Percentiles rank a stretch among this genome's conserved stretches.
Evolutionary conservation across 2,113 vertebrate genomes (phyloP).

Genomic region (Chaetura pelagica): DNA sequence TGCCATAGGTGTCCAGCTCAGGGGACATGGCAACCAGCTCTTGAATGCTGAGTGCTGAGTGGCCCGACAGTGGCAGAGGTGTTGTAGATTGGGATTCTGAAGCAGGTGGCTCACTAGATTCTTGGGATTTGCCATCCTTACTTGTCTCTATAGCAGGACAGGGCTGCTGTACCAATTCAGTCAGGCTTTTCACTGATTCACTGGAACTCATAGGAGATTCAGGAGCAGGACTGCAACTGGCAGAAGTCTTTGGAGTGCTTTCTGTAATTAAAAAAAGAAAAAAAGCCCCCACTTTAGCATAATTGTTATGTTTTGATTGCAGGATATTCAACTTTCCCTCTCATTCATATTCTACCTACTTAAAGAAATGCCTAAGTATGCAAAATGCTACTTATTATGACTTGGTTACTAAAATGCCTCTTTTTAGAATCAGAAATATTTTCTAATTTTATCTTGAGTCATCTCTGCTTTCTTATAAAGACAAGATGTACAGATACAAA

Average conservation of each 20-base stretch:
- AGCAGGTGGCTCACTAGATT: constrained; percentile 77
- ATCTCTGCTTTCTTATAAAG: constrained; percentile 10
- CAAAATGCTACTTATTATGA: constrained; percentile 17
- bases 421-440: not conserved
- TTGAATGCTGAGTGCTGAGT: constrained; percentile 91
- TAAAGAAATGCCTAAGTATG: constrained; percentile 19
- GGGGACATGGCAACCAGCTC: constrained; percentile 93
- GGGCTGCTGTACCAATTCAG: constrained; percentile 85
- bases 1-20: constrained; percentile 93
- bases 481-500: constrained; percentile 4
- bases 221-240: constrained; percentile 94
- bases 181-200: constrained; percentile 90
- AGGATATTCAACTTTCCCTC: constrained; percentile 45
- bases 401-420: constrained; percentile 17
- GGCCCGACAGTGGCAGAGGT: constrained; percentile 85
- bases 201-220: constrained; percentile 95
- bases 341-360: constrained; percentile 38
- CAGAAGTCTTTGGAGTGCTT: constrained; percentile 95
- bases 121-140: constrained; percentile 80
- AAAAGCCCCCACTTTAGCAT: constrained; percentile 14
- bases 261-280: constrained; percentile 76
- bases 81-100: constrained; percentile 86
- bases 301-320: constrained; percentile 47
- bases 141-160: constrained; percentile 84
- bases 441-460: constrained; percentile 27